phyloP scores from a whole-genome alignment of 2,888 invertebrate genomes.

The Drosophila lutescens region DNA sequence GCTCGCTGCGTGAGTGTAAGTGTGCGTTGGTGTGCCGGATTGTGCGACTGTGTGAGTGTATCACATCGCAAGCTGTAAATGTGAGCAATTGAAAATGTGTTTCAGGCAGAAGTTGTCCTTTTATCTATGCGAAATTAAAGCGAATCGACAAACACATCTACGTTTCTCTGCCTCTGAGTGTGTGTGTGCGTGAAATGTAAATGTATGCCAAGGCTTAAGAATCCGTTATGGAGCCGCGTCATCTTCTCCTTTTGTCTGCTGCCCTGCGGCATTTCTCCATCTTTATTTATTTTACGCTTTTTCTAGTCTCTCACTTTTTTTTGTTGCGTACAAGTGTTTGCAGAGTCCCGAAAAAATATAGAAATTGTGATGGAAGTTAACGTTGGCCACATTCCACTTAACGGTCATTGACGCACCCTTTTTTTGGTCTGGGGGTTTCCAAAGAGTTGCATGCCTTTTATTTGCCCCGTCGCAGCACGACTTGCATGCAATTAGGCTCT shows the following conservation, averaged over 20 bases:
- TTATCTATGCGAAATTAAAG: conserved; percentile 42
- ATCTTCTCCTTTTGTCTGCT: conserved; percentile 29
- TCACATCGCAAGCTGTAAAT: conserved; percentile 33
- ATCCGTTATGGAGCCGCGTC: conserved; percentile 35
- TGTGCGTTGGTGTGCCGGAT: conserved; percentile 4
- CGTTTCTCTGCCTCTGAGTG: background rate
- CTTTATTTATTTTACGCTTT: conserved; percentile 22
- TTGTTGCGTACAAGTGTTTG: conserved; percentile 22
- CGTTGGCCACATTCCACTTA: conserved; percentile 54
- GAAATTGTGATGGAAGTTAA: background rate
- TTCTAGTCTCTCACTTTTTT: conserved; percentile 7
- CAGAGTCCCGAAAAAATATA: background rate
- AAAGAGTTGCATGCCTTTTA: conserved; percentile 54
- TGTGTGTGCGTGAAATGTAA: conserved; percentile 24
- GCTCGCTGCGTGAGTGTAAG: conserved; percentile 6
- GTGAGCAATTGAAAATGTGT: conserved; percentile 42
- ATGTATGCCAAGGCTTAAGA: conserved; percentile 38
- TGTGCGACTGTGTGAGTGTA: conserved; percentile 18
- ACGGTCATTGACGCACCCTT: conserved; percentile 69
- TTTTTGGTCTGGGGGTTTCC: conserved; percentile 20
- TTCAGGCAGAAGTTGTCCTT: conserved; percentile 29
- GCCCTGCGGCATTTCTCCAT: conserved; percentile 39
- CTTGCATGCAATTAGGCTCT: conserved; percentile 53
- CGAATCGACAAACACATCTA: conserved; percentile 32
- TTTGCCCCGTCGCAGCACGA: conserved; percentile 24